A percentile compares a stretch with the other conserved stretches of the same genome.
phyloP scores from a whole-genome alignment of 37 sponge, comb jelly and placozoan species.

The Beroe ovata region DNA sequence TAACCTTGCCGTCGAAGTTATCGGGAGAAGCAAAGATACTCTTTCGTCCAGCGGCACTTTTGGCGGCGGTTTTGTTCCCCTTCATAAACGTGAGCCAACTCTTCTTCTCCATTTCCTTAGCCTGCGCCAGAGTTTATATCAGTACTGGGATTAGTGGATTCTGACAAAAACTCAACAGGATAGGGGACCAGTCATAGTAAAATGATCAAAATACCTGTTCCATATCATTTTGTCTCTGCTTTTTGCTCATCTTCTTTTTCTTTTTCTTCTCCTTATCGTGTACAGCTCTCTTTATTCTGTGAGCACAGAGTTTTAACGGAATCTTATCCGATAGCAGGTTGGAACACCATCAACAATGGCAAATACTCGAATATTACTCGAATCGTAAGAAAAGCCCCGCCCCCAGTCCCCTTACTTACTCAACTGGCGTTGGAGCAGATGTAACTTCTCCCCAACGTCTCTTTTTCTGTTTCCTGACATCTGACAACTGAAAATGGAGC shows the following conservation, averaged over 20 bases:
- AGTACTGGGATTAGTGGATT: neutral
- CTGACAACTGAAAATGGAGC: constrained; percentile 52
- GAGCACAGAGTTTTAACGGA: no score
- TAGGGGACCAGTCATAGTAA: no score
- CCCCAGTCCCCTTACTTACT: no score
- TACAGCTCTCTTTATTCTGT: neutral
- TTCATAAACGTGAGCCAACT: constrained; percentile 49
- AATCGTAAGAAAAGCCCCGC: no score
- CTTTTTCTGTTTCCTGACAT: constrained; percentile 55
- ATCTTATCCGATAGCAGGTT: no score
- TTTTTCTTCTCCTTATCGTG: constrained; percentile 45
- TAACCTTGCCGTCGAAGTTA: constrained; percentile 64
- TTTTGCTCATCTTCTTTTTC: constrained; percentile 49
- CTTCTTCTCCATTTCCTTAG: constrained; percentile 47
- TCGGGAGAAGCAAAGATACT: constrained; percentile 63
- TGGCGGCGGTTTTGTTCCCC: constrained; percentile 28
- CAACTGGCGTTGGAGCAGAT: constrained; percentile 21
- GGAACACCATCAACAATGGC: no score
- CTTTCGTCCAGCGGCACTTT: constrained; percentile 16
- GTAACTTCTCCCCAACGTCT: constrained; percentile 62
- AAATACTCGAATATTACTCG: no score
- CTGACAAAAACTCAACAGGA: neutral
- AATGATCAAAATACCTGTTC: constrained; percentile 10
- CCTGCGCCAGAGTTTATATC: neutral
- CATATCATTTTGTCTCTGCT: constrained; percentile 52